Base-by-base conservation (phyloP, 2,113 vertebrate species). In the Terrapene triunguis region DNA sequence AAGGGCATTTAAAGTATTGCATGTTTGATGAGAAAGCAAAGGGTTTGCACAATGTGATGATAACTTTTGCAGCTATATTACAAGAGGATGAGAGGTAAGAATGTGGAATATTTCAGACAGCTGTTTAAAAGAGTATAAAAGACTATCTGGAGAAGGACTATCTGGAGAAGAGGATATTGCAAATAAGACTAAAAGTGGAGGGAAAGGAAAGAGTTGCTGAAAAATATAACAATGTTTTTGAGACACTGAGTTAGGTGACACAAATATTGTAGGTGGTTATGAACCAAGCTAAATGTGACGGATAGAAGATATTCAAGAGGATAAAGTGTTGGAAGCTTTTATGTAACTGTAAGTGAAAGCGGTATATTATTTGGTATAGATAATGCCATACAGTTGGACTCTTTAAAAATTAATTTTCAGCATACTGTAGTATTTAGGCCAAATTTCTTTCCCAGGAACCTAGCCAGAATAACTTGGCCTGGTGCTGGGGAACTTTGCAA, bases 391-490 rank as follows among this genome's bases (percentile, higher is more conserved):
- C 9, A 38, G 16, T 38, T 38, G n/a, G 21, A 72, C 4, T 22
- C 19, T 59, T 59, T 62, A 62, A 62, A 62, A 62, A 62, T 22
- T 72, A 22, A 38, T 72, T 92, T 54, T 65, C 35, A 57, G 22
- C 11, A n/a, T 0, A 0, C 29, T 38, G 85, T 42, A 78, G 25
- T 11, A 84, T 1, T 55, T 19, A 27, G 50, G 35, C 0, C 6
- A 94, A 93, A 88, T 59, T 4, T 0, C 14, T 82, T 53, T 44
- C 54, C 74, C 47, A 55, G 27, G 9, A 82, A 22, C 25, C 21
- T 53, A 85, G 59, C 19, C 51, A 3, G 2, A 2, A 3, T 29
- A 89, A 97, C 17, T 35, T 59, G 14, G 2, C 89, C 27, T 74
- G 89, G 42, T 84, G 25, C 22, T 1, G 8, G 50, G 83, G 22